Conservation (phyloP, 2,113 vertebrate genomes). For the Paracyprichromis sp. region DNA sequence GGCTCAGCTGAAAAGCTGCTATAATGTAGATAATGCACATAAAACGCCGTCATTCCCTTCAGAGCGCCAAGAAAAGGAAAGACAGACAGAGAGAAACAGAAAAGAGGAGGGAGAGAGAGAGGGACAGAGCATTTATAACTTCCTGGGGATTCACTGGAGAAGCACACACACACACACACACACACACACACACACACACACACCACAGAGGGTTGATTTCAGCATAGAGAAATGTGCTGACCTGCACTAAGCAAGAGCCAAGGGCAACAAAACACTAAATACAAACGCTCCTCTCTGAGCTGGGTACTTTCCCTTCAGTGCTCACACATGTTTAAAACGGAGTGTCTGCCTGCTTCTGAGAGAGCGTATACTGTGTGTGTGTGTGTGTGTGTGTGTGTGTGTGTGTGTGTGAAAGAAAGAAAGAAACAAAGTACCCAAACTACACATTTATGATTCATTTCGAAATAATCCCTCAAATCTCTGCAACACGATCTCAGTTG, state of each 20-base stretch:
- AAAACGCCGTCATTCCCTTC: constrained; percentile 5
- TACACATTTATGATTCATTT: background rate
- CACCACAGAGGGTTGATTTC: constrained; percentile 73
- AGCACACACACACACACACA: background rate
- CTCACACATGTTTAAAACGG: constrained; percentile 43
- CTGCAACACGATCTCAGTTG: constrained; percentile 7
- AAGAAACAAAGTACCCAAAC: background rate
- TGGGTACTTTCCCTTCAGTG: constrained; percentile 66
- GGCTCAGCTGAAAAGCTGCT: background rate
- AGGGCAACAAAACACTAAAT: constrained; percentile 74
- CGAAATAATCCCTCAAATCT: background rate
- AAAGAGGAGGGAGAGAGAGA: constrained; percentile 7
- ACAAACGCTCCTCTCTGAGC: constrained; percentile 66
- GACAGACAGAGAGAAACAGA: constrained; percentile 5
- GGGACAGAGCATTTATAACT: constrained; percentile 51
- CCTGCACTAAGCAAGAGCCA: constrained; percentile 74
- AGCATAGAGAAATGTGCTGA: constrained; percentile 83
- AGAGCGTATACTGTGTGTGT: background rate
- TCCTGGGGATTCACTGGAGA: constrained; percentile 69
- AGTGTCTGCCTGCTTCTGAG: background rate
- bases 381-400: background rate
- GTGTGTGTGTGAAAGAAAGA: background rate
- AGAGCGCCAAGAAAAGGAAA: constrained; percentile 16
- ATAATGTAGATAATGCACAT: background rate
- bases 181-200: constrained; percentile 12